Evolutionary conservation across 2,888 invertebrate species (phyloP).

Genomic region (Anarsia innoxiella): DNA sequence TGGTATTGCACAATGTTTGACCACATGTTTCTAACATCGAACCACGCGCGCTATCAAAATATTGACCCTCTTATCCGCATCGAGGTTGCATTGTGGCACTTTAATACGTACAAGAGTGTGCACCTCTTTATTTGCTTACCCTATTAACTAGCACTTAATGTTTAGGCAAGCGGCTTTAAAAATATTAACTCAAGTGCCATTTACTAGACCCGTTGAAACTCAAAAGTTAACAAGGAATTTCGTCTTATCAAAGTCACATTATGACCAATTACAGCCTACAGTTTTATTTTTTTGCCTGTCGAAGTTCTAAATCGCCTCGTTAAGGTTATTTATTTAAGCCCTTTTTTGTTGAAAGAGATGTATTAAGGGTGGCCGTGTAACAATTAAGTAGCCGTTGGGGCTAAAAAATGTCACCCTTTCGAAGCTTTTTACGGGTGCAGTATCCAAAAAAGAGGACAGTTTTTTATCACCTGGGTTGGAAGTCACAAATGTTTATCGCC

Average conservation of each 20-base stretch:
- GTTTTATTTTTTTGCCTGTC: conserved; percentile 47
- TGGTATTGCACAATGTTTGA: conserved; percentile 67
- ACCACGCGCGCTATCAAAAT: conserved; percentile 69
- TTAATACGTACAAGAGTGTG: conserved; percentile 55
- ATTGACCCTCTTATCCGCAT: conserved; percentile 69
- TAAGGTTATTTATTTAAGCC: conserved; percentile 60
- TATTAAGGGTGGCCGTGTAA: conserved; percentile 58
- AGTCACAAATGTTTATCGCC: conserved; percentile 74
- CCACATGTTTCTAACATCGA: conserved; percentile 60
- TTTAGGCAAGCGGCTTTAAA: conserved; percentile 47
- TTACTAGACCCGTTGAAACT: conserved; percentile 31
- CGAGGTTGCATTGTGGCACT: conserved; percentile 54
- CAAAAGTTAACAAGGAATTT: conserved; percentile 45
- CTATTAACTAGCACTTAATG: conserved; percentile 62
- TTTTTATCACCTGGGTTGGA: conserved; percentile 72
- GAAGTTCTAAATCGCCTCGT: conserved; percentile 41
- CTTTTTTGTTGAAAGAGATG: conserved; percentile 57
- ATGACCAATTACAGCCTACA: conserved; percentile 44
- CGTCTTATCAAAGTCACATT: conserved; percentile 52
- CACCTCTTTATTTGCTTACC: conserved; percentile 58
- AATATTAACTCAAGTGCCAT: conserved; percentile 55
- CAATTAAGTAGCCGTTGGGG: conserved; percentile 66
- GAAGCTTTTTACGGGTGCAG: conserved; percentile 46
- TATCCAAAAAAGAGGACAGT: conserved; percentile 60
- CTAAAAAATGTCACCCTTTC: conserved; percentile 72